Percentiles rank a stretch among this genome's conserved stretches.
phyloP scores from a whole-genome alignment of 2,888 invertebrate species.

The Melanophora roralis region DNA sequence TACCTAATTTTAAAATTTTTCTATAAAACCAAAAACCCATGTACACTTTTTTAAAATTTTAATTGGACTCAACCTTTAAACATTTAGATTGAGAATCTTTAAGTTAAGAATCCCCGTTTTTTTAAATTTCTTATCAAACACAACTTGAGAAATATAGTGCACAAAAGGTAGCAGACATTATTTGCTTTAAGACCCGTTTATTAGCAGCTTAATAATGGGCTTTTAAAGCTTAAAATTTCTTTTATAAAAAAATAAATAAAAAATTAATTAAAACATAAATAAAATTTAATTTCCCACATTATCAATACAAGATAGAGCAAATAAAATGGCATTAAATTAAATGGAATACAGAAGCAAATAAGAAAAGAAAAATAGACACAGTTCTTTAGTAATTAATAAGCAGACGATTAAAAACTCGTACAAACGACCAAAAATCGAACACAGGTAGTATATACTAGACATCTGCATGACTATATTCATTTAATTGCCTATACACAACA shows the following conservation, averaged over 20 bases:
- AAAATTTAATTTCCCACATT: slow-evolving; percentile 49
- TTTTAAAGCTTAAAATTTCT: slow-evolving; percentile 17
- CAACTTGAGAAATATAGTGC: neutral
- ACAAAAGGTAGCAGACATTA: slow-evolving; percentile 21
- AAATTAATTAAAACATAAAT: slow-evolving; percentile 17
- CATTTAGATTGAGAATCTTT: too few species aligned
- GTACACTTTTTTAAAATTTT: too few species aligned
- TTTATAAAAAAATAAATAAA: neutral
- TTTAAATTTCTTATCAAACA: too few species aligned
- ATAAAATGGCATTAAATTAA: slow-evolving; percentile 5
- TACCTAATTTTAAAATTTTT: too few species aligned
- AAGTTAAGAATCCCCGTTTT: too few species aligned
- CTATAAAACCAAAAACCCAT: too few species aligned
- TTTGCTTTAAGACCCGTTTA: slow-evolving; percentile 9
- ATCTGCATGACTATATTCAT: too few species aligned
- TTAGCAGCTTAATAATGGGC: slow-evolving; percentile 11
- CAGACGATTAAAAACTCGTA: slow-evolving; percentile 29
- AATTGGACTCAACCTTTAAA: too few species aligned
- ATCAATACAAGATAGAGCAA: slow-evolving; percentile 10
- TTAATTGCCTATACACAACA: too few species aligned
- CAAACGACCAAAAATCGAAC: neutral
- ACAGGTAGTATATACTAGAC: too few species aligned
- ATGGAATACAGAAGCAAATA: neutral
- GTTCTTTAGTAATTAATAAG: neutral
- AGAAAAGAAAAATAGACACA: neutral